Evolutionary conservation across 2,888 invertebrate genomes (phyloP), one percentile per base, ranked within the genome.

Genomic region (Hecatera dysodea): DNA sequence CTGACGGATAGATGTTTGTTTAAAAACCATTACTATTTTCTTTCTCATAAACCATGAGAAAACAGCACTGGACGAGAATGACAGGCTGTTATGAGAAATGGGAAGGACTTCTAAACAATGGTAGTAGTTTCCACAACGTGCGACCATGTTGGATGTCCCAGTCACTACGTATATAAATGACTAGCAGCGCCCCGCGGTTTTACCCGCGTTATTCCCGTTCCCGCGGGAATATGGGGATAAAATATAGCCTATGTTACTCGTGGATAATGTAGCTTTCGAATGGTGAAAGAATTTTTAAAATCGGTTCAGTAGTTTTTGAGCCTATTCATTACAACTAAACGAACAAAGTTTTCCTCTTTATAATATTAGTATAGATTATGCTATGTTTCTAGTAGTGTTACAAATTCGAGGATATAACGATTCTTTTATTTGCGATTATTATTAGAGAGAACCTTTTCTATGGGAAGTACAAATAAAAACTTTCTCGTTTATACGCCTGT

Each of bases 401-500:
- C 12, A 0, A 44, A 68, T 44, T 42, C 24, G 24, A 68, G 19
- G 44, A 57, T 46, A 46, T 15, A 71, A 33, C 4, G 3, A n/a
- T n/a, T n/a, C n/a, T n/a, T n/a, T n/a, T n/a, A n/a, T 6, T 27
- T 50, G 8, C 36, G 4, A 11, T 4, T 7, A 74, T 50, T 33
- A 63, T 24, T 17, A 17, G 56, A 69, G 66, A 56, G 60, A 71
- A 81, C 71, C 42, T 29, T 0, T 44, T 56, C 52, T 64, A 77
- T 67, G 62, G 63, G 60, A 66, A 56, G 27, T 24, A 81, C 24
- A 60, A 46, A 66, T 46, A 50, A 71, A 55, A 53, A 67, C 74
- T 74, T 78, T 80, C 82, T 55, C 61, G n/a, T 63, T 52, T 52
- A 29, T 6, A 36, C 42, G 55, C 39, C 44, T 68, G 42, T 52